Evolutionary conservation across 2,113 vertebrate species (phyloP).

Genomic region (Ptilonorhynchus violaceus): DNA sequence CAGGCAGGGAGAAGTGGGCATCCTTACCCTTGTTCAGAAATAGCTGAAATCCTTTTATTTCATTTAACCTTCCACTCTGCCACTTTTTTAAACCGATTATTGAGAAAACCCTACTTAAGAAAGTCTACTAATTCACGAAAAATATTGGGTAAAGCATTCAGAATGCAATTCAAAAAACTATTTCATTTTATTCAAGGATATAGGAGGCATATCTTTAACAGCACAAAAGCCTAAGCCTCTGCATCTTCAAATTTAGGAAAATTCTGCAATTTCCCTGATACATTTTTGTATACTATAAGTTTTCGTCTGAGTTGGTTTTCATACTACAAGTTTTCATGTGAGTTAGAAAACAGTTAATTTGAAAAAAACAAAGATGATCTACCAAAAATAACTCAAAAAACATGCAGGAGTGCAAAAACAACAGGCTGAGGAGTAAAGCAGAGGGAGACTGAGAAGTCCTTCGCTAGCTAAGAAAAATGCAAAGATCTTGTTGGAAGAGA

Average conservation of each 20-base stretch:
- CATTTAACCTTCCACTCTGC: background rate
- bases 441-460: background rate
- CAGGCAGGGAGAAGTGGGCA: background rate
- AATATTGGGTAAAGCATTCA: background rate
- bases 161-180: background rate
- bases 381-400: background rate
- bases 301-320: background rate
- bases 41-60: background rate
- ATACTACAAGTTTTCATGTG: background rate
- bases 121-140: background rate
- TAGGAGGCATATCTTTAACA: background rate
- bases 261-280: background rate
- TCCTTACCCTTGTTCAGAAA: background rate
- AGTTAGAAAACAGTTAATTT: background rate
- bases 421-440: background rate
- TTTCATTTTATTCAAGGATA: background rate
- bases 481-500: background rate
- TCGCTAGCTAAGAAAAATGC: background rate
- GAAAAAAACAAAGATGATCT: background rate
- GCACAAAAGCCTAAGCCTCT: background rate
- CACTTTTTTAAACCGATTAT: background rate
- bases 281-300: background rate
- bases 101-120: background rate
- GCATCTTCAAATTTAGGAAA: background rate
- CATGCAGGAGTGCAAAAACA: background rate